Evolutionary conservation across 53 echinoderm and acorn worm species (phyloP), one percentile per base, ranked within the genome.

Genomic region (Apostichopus leukothele): DNA sequence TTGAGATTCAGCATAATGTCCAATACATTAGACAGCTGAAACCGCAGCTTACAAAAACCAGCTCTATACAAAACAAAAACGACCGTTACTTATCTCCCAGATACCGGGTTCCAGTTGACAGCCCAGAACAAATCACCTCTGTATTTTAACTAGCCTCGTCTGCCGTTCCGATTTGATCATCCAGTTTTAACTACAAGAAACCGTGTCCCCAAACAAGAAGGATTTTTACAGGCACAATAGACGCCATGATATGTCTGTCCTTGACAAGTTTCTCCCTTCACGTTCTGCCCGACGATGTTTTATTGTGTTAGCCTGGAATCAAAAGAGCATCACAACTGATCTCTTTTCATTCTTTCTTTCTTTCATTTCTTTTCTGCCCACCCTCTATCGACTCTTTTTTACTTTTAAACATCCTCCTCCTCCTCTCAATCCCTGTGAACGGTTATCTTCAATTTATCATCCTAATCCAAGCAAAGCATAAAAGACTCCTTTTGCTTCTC

Each of bases 401-500:
- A 55, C 81, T 22, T 81, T 39, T 39, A 39, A 18, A 50, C 81
- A 18, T 77, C 50, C 52, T 77, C 39, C 39, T 39, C 39, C 39
- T 39, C 39, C 39, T 39, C 39, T 39, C 39, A 39, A 53, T 63
- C 63, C 16, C 81, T 81, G 81, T 81, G 53, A 54, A 81, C 59
- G 23, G 80, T 81, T 81, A 54, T 81, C 81, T 59, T 81, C 81
- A 21, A 81, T 81, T 81, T 81, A 81, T 81, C 81, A 81, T 81
- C 23, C 54, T 81, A 81, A 81, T 54, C 81, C 81, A 81, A 81
- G 81, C 81, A 81, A 81, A 81, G 23, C 81, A 81, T 81, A 81
- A 81, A 81, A 81, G 81, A 81, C 55, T 81, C 81, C 19, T 54
- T 59, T 51, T 14, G 81, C 81, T 39, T 54, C 22, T 59, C 81